phyloP scores from a whole-genome alignment of 2,888 invertebrate genomes.

The Drosophila tripunctata region DNA sequence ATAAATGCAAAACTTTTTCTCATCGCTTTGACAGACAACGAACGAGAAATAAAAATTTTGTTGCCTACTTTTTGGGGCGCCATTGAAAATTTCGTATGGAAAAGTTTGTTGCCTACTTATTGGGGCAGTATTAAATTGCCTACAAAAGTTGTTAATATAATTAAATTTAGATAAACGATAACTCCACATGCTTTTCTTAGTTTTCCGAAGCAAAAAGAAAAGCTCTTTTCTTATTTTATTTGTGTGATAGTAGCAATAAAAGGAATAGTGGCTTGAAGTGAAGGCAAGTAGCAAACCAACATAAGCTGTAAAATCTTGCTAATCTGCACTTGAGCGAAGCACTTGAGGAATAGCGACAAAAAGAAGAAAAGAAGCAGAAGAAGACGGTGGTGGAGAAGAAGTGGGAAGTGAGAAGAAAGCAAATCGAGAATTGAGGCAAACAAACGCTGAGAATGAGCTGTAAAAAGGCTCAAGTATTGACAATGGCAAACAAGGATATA shows the following conservation, averaged over 20 bases:
- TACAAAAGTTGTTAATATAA: conserved; percentile 7
- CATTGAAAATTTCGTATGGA: conserved; percentile 4
- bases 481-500: conserved; percentile 63
- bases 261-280: conserved; percentile 15
- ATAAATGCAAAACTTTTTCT: conserved; percentile 44
- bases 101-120: conserved; percentile 7
- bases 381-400: not conserved
- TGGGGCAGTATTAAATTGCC: not conserved
- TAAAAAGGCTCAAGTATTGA: conserved; percentile 78
- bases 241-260: conserved; percentile 17
- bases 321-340: conserved; percentile 69
- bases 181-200: not conserved
- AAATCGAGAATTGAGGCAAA: conserved; percentile 63
- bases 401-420: conserved; percentile 23
- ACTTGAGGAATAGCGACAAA: conserved; percentile 38
- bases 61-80: not conserved
- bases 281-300: conserved; percentile 37
- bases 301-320: conserved; percentile 69
- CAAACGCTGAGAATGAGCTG: conserved; percentile 71
- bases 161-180: conserved; percentile 1
- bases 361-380: not conserved
- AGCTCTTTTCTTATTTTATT: conserved; percentile 37
- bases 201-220: conserved; percentile 1
- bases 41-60: conserved; percentile 13
- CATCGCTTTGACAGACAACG: conserved; percentile 1